Percentiles rank a stretch among this genome's conserved stretches.
Evolutionary conservation across 2,797 vertebrate species (phyloP).

Genomic region (Aplochiton taeniatus): DNA sequence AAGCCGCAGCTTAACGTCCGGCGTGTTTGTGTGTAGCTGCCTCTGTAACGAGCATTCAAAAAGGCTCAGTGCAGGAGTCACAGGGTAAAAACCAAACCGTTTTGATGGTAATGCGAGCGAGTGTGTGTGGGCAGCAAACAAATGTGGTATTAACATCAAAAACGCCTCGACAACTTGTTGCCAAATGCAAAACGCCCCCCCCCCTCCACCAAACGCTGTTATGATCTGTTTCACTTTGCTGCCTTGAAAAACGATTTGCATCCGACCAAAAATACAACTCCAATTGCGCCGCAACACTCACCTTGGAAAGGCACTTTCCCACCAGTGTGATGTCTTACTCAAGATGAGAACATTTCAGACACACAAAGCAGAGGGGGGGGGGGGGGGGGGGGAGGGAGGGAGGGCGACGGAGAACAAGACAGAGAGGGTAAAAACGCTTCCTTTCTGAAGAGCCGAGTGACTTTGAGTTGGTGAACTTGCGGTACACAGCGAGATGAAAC

Average conservation of each 20-base stretch:
- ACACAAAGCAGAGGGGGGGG: neutral
- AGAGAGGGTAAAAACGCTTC: conserved; percentile 49
- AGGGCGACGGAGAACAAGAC: conserved; percentile 27
- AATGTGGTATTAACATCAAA: conserved; percentile 9
- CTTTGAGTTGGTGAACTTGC: conserved; percentile 73
- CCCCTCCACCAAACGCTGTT: conserved; percentile 20
- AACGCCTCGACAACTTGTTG: conserved; percentile 26
- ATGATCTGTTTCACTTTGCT: conserved; percentile 27
- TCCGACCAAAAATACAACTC: conserved; percentile 24
- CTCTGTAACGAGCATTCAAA: too few species aligned
- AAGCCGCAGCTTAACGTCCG: too few species aligned
- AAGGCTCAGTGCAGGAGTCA: too few species aligned
- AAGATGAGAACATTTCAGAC: neutral
- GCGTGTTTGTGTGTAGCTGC: too few species aligned
- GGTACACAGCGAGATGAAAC: conserved; percentile 71
- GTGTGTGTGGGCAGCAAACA: conserved; percentile 3
- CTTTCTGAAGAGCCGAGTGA: conserved; percentile 60
- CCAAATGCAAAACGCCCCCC: conserved; percentile 23
- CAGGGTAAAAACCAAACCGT: neutral
- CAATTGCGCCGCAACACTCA: conserved; percentile 33
- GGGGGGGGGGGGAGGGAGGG: conserved; percentile 10
- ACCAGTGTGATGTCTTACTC: neutral
- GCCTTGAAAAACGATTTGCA: conserved; percentile 19
- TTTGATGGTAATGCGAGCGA: neutral
- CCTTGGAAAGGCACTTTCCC: conserved; percentile 39